These are phyloP conservation scores for Strigops habroptila DNA, from an alignment of 2,113 vertebrate genomes.

Conservation along the genomic window DNA sequence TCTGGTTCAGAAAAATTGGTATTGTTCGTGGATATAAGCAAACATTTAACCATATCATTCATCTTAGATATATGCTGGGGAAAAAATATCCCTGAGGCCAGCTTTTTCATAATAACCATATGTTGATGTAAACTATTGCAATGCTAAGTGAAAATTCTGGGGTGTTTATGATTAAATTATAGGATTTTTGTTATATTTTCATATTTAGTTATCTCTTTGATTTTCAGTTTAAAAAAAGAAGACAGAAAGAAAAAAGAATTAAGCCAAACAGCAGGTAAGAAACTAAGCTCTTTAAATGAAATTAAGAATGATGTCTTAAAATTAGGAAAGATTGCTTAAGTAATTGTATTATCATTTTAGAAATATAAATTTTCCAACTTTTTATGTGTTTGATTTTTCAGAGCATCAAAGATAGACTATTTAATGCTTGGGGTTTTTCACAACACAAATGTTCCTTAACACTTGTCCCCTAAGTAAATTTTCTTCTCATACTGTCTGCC, in stretches of 20 bases:
- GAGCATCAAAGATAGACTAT: neutral
- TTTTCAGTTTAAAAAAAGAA: neutral
- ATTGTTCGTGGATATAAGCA: neutral
- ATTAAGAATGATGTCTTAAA: neutral
- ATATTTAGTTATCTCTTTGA: accelerated
- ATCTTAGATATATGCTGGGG: neutral
- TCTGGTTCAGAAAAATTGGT: neutral
- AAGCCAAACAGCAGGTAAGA: neutral
- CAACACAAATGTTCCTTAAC: neutral
- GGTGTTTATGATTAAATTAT: neutral
- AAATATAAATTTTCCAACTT: neutral
- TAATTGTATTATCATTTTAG: neutral
- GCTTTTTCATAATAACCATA: neutral
- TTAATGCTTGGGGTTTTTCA: neutral
- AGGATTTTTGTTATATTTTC: neutral
- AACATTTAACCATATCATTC: neutral
- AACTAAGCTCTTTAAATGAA: neutral
- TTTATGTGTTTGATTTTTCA: neutral
- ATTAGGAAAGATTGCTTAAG: neutral
- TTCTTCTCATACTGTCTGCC: neutral
- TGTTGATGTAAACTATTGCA: neutral
- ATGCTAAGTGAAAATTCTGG: neutral
- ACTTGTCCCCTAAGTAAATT: neutral
- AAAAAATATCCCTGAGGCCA: neutral
- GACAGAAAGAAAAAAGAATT: neutral